Conservation (phyloP, 2,888 invertebrate genomes). For the Acleris holmiana region DNA sequence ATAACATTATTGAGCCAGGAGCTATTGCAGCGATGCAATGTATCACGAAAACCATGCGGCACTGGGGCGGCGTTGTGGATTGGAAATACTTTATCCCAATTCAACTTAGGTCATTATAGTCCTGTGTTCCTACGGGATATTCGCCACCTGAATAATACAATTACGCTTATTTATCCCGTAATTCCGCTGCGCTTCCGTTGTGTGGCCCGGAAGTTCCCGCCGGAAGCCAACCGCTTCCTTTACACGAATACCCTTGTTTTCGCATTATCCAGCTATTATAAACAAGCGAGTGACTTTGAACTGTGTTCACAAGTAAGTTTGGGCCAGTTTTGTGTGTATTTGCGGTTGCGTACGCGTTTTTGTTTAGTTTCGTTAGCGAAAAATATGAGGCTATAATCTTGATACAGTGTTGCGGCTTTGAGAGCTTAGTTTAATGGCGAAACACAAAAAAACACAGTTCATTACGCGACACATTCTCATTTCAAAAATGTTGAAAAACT, state of each 20-base stretch:
- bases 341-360: slow-evolving; percentile 9
- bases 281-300: neutral
- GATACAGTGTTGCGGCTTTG: slow-evolving; percentile 3
- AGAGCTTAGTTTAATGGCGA: neutral
- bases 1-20: no score
- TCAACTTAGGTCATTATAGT: neutral
- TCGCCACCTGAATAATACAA: slow-evolving; percentile 29
- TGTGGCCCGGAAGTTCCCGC: slow-evolving; percentile 27
- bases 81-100: no score
- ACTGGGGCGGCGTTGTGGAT: no score
- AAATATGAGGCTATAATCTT: slow-evolving; percentile 12
- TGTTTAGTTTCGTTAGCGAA: slow-evolving; percentile 14
- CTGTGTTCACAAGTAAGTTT: neutral
- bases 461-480: no score
- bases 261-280: slow-evolving; percentile 32
- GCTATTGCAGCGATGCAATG: no score
- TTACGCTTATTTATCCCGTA: slow-evolving; percentile 35
- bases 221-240: slow-evolving; percentile 34
- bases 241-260: slow-evolving; percentile 37
- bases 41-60: no score
- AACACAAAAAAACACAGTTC: no score
- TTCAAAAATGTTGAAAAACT: no score
- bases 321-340: neutral
- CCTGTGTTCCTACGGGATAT: slow-evolving; percentile 10
- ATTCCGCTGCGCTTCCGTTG: slow-evolving; percentile 33